Evolutionary conservation across 2,797 vertebrate genomes (phyloP), one percentile per base, ranked within the genome.

Genomic region (Salarias fasciatus): DNA sequence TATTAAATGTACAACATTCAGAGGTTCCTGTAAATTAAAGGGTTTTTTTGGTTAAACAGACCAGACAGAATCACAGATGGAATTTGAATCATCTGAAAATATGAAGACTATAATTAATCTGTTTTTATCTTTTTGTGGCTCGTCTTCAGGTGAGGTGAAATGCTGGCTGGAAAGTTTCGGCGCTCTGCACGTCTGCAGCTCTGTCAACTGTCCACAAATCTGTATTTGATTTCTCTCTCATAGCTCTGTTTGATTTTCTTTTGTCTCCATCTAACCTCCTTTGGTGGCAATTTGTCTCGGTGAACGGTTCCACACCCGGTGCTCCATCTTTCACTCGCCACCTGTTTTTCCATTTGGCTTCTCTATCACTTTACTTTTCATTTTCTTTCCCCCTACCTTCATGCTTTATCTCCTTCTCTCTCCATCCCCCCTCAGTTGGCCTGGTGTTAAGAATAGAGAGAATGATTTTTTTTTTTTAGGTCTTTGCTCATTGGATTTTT

Each of bases 351-450:
- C 65, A 65, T 80, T 77, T 60, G 35, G 61, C 58, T 64, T 74
- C 67, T 75, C 52, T 49, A 51, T 88, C 63, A 45, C 71, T 79
- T 77, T 70, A 53, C 64, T 57, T 81, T 83, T 78, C 56, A 74
- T 81, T 80, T 75, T 72, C 56, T 75, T 47, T 73, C 44, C 14
- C 33, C 30, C 6, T 53, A 18, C 45, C 48, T 30, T 40, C 14
- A 60, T 53, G 13, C 9, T 47, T 41, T 58, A 30, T 55, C 60
- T 24, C 47, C 2, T 12, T 47, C 38, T 54, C 46, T n/a, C 72
- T 81, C 45, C 43, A 44, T 84, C 53, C 72, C 52, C 12, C 30
- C n/a, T n/a, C 40, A 33, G 37, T 66, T 18, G 50, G 2, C 18
- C 18, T 24, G 24, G 18, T 24, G 6, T 1, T 35, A 35, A 35